phyloP scores from a whole-genome alignment of 2,888 invertebrate genomes.

The Erebia palarica region DNA sequence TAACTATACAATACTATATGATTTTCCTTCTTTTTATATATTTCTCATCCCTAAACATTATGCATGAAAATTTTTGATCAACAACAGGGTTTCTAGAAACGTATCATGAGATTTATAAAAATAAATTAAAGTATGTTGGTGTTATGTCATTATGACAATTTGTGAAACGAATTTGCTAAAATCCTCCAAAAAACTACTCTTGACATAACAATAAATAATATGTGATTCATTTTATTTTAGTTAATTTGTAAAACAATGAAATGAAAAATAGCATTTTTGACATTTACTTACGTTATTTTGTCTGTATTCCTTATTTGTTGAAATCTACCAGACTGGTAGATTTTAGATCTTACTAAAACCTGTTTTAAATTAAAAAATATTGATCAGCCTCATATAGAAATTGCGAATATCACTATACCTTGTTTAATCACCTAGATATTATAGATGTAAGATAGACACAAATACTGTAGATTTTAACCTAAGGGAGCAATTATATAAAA shows the following conservation, averaged over 20 bases:
- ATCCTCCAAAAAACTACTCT: neutral
- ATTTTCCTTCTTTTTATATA: neutral
- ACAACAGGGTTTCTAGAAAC: constrained; percentile 16
- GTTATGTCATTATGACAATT: neutral
- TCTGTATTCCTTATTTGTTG: too few relatives aligned
- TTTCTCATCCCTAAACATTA: neutral
- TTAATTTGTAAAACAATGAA: neutral
- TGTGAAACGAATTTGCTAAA: neutral
- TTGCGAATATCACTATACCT: neutral
- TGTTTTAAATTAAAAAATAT: neutral
- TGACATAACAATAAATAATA: neutral
- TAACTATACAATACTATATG: neutral
- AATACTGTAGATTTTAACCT: constrained; percentile 71
- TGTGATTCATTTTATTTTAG: neutral
- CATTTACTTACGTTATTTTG: too few relatives aligned
- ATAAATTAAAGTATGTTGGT: neutral
- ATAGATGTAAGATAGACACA: constrained; percentile 51
- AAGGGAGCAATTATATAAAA: constrained; percentile 77
- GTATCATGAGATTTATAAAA: constrained; percentile 7
- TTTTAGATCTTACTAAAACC: too few relatives aligned
- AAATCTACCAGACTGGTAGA: too few relatives aligned
- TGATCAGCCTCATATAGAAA: neutral
- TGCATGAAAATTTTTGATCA: neutral
- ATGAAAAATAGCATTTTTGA: too few relatives aligned
- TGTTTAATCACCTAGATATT: constrained; percentile 43